Base-by-base conservation (phyloP, 1,140 invertebrate genomes). In the Cydia fagiglandana region DNA sequence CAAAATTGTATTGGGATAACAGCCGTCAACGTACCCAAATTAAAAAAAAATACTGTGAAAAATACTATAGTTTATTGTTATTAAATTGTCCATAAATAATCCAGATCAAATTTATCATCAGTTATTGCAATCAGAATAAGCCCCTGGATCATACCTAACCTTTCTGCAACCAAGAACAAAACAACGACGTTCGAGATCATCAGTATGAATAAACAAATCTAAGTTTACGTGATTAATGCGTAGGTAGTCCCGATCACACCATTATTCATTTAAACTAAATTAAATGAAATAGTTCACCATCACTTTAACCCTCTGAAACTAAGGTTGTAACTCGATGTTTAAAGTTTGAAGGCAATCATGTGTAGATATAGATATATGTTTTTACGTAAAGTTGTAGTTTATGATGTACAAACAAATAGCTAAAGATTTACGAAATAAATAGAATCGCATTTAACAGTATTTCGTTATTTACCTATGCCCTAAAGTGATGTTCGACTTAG, bases 311-410 rank as follows among this genome's bases (percentile, higher is more conserved):
- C 83, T 88, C 83, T 86, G 91, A 86, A 92, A 90, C 88, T 90
- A 91, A 85, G 91, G 91, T 92, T 92, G 91, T 92, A 91, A 91
- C 83, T 91, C 82, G 84, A 90, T 91, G 89, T 89, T 88, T 78
- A 90, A 87, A 79, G 79, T 88, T 87, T 88, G 80, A 87, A 77
- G 81, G 88, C 81, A 86, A 89, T 86, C 81, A 85, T 90, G 84
- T 86, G 85, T 90, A 90, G 88, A 85, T 89, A 85, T 89, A 76
- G 30, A 56, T 77, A 85, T 88, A 92, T 90, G 89, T 92, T 92
- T 92, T 90, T 92, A 92, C 88, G 88, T 92, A 88, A 89, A 81
- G n/a, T 83, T 77, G 87, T 90, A 91, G 89, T 82, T 86, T 83
- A 87, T 86, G 79, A 84, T 91, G 88, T 92, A 92, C 88, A 92